These are phyloP conservation scores for Margaritifera margaritifera DNA, from an alignment of 2,888 invertebrate species.

Conservation along the genomic window DNA sequence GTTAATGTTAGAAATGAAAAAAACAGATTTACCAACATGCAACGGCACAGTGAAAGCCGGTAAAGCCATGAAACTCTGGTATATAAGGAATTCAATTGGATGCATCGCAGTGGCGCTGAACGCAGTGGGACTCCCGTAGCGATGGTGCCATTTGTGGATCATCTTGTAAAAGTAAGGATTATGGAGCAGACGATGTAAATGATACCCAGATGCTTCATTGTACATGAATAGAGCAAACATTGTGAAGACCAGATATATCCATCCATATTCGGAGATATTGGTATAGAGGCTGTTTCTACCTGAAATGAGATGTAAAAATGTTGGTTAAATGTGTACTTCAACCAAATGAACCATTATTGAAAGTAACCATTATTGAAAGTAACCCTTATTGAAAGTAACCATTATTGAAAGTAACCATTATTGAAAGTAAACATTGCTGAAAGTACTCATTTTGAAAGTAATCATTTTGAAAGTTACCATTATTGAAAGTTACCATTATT, in stretches of 20 bases:
- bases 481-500: too few relatives aligned
- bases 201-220: slow-evolving; percentile 78
- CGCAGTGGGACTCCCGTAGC: slow-evolving; percentile 83
- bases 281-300: slow-evolving; percentile 80
- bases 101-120: slow-evolving; percentile 85
- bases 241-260: slow-evolving; percentile 80
- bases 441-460: too few relatives aligned
- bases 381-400: too few relatives aligned
- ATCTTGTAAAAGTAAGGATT: slow-evolving; percentile 78
- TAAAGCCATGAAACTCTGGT: slow-evolving; percentile 78
- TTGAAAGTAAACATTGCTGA: too few relatives aligned
- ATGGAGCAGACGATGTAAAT: slow-evolving; percentile 80
- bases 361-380: too few relatives aligned
- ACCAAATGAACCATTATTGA: too few relatives aligned
- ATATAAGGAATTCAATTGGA: slow-evolving; percentile 81
- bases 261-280: slow-evolving; percentile 79
- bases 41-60: slow-evolving; percentile 79
- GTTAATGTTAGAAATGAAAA: too few relatives aligned
- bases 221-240: slow-evolving; percentile 79
- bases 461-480: too few relatives aligned
- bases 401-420: too few relatives aligned
- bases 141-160: slow-evolving; percentile 85
- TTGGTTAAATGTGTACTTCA: too few relatives aligned
- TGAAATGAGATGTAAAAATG: slow-evolving; percentile 18
- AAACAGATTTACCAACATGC: slow-evolving; percentile 79